These are phyloP conservation scores for Operophtera brumata DNA, from an alignment of 2,888 invertebrate species.

Conservation along the genomic window DNA sequence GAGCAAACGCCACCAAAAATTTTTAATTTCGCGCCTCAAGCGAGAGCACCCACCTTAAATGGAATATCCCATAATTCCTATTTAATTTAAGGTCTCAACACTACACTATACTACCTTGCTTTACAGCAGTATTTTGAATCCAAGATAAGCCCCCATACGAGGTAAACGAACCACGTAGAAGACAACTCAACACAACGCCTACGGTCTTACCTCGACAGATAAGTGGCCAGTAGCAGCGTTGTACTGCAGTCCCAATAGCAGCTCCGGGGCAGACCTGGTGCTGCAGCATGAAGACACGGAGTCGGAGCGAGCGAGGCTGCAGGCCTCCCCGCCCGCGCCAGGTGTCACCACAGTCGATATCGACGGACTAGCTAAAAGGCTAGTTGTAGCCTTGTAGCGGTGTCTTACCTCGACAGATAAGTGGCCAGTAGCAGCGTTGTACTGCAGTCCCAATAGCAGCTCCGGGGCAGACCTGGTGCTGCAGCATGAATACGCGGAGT, in stretches of 20 bases:
- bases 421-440: constrained; percentile 95
- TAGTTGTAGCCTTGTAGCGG: no score
- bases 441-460: constrained; percentile 93
- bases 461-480: constrained; percentile 95
- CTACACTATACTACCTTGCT: no score
- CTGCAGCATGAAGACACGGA: constrained; percentile 97
- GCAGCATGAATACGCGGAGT: constrained; percentile 96
- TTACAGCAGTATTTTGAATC: no score
- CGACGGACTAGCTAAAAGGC: constrained; percentile 66
- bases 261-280: constrained; percentile 93
- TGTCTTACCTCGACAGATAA: constrained; percentile 91
- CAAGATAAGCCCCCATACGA: no score
- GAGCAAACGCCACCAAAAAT: no score
- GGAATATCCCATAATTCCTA: no score
- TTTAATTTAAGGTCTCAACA: no score
- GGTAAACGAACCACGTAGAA: no score
- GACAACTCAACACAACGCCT: no score
- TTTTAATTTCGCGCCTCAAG: no score
- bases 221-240: constrained; percentile 96
- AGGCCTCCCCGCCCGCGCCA: constrained; percentile 60
- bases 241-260: constrained; percentile 94
- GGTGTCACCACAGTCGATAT: constrained; percentile 56
- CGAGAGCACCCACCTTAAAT: no score
- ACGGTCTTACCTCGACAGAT: constrained; percentile 90
- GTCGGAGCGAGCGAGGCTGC: constrained; percentile 93